Conservation (phyloP, 2,888 invertebrate species). For the Synergus laeviventris region DNA sequence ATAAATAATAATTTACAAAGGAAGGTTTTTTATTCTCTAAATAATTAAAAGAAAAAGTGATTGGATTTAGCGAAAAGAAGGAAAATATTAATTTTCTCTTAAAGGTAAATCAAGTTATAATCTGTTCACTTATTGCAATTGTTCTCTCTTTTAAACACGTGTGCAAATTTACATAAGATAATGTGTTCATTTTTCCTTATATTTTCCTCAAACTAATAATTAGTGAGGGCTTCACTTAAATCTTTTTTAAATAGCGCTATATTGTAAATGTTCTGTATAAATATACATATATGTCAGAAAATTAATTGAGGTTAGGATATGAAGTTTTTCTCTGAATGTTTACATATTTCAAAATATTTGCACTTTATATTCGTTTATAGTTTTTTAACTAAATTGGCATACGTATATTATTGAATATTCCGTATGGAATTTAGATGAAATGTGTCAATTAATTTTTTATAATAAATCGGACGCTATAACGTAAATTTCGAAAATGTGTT, state of each 20-base stretch:
- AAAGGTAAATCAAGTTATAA: not conserved
- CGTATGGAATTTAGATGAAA: not conserved
- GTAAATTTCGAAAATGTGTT: not conserved
- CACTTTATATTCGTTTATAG: not conserved
- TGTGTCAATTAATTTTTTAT: not conserved
- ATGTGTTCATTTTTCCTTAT: not conserved
- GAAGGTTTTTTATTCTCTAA: not conserved
- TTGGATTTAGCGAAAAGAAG: not conserved
- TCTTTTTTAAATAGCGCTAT: not conserved
- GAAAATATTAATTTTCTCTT: not conserved
- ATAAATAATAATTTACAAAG: not conserved
- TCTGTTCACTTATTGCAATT: not conserved
- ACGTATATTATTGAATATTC: not conserved
- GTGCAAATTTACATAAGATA: slow-evolving; percentile 4
- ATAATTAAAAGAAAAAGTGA: not conserved
- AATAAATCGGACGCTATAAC: not conserved
- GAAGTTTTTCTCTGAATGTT: not conserved
- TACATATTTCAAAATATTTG: not conserved
- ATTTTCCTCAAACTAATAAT: not conserved
- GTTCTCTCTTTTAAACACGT: not conserved
- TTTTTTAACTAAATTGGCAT: not conserved
- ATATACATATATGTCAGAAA: not conserved
- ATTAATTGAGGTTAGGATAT: slow-evolving; percentile 4
- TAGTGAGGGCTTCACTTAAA: not conserved
- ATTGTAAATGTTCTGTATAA: not conserved